A percentile compares a stretch with the other conserved stretches of the same genome.
Evolutionary conservation across 2,113 vertebrate genomes (phyloP).

Genomic region (Manacus vitellinus): DNA sequence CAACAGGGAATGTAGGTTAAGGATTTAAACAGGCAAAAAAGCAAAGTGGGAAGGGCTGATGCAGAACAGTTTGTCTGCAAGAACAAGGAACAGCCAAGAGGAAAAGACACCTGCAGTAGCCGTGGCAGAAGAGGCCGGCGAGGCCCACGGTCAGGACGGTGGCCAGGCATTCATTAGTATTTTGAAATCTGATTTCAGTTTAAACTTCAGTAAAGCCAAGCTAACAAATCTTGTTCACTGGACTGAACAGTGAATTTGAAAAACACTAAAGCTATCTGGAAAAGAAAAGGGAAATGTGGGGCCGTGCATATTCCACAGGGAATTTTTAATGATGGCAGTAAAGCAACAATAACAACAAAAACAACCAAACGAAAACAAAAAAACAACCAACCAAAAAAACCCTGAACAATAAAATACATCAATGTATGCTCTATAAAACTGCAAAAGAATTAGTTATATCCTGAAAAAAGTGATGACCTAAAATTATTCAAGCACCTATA

Average conservation of each 20-base stretch:
- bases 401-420: not conserved
- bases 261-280: not conserved
- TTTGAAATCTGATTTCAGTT: not conserved
- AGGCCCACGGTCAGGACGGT: not conserved
- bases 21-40: slow-evolving; percentile 14
- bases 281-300: not conserved
- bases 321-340: not conserved
- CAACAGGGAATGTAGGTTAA: slow-evolving; percentile 8
- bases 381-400: not conserved
- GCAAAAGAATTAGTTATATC: not conserved
- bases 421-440: not conserved
- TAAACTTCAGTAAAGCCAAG: not conserved
- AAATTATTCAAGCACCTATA: not conserved
- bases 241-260: not conserved
- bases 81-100: not conserved
- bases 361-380: not conserved
- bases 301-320: not conserved
- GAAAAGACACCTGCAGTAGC: not conserved
- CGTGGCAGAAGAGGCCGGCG: not conserved
- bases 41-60: not conserved
- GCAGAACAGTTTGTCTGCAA: not conserved
- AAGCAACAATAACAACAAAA: not conserved
- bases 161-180: not conserved
- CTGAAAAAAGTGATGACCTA: not conserved
- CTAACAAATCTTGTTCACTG: not conserved